phyloP scores from a whole-genome alignment of 2,113 vertebrate species.

The Scortum barcoo region DNA sequence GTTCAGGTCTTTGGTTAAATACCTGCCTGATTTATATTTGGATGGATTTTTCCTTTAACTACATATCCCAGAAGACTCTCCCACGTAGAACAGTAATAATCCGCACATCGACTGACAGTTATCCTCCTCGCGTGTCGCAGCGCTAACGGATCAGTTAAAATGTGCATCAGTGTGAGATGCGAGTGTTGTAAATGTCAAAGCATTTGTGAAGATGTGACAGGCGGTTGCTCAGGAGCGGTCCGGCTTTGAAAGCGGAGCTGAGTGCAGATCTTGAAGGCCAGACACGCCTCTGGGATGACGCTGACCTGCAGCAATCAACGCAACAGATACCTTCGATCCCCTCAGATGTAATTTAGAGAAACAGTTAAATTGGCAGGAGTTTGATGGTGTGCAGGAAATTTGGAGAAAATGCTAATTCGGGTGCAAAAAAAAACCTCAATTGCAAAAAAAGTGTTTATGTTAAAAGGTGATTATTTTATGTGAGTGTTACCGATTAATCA shows the following conservation, averaged over 20 bases:
- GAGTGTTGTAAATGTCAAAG: constrained; percentile 72
- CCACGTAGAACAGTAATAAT: neutral
- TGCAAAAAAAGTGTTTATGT: no score
- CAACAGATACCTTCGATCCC: constrained; percentile 8
- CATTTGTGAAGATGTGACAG: constrained; percentile 58
- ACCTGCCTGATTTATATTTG: neutral
- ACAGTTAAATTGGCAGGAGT: neutral
- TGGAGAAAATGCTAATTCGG: neutral
- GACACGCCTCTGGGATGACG: constrained; percentile 52
- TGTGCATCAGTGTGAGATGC: constrained; percentile 23
- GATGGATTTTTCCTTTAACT: constrained; percentile 24
- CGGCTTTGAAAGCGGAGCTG: constrained; percentile 50
- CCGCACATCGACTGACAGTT: neutral
- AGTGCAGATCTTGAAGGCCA: constrained; percentile 65
- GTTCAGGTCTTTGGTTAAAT: neutral
- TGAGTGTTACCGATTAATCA: neutral
- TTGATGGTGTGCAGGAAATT: neutral
- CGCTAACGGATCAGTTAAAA: constrained; percentile 39
- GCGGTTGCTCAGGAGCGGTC: constrained; percentile 6
- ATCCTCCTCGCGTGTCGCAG: neutral
- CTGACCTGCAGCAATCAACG: constrained; percentile 44
- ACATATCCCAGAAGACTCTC: neutral
- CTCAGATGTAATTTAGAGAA: neutral
- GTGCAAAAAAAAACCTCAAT: no score
- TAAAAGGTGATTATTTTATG: neutral